phyloP scores from a whole-genome alignment of 2,888 invertebrate genomes.

The Quadroppia sp. region DNA sequence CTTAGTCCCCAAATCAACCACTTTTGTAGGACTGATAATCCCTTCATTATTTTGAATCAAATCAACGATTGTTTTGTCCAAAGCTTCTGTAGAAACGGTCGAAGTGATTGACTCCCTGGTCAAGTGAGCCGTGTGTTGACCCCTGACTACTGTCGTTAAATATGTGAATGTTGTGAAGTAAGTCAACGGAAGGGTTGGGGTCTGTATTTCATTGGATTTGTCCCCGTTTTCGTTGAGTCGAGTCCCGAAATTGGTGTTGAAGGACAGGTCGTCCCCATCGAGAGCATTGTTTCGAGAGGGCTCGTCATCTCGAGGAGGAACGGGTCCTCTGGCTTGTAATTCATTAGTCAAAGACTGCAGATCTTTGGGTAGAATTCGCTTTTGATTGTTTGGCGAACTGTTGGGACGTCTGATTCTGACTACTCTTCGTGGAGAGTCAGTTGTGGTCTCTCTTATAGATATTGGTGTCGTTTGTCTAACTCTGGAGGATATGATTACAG shows the following conservation, averaged over 20 bases:
- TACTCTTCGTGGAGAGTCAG: conserved; percentile 17
- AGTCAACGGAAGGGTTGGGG: conserved; percentile 46
- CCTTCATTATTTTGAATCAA: conserved; percentile 43
- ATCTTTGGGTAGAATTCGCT: conserved; percentile 13
- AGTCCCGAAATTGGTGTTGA: conserved; percentile 22
- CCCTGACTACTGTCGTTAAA: conserved; percentile 48
- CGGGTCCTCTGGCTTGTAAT: conserved; percentile 25
- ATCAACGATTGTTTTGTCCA: conserved; percentile 44
- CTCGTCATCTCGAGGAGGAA: conserved; percentile 38
- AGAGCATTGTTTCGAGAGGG: conserved; percentile 35
- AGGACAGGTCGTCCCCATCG: conserved; percentile 9
- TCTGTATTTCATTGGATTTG: conserved; percentile 29
- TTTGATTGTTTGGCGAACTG: background rate
- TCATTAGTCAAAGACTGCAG: background rate
- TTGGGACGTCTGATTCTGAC: conserved; percentile 29
- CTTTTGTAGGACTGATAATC: conserved; percentile 40
- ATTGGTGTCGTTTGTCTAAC: conserved; percentile 4
- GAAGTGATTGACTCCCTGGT: conserved; percentile 47
- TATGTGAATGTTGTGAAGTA: conserved; percentile 48
- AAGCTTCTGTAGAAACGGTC: conserved; percentile 44
- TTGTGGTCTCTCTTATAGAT: conserved; percentile 2
- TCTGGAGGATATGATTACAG: background rate
- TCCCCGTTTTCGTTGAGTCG: conserved; percentile 28
- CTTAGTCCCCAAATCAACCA: conserved; percentile 45
- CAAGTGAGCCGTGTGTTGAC: conserved; percentile 46